A percentile compares a stretch with the other conserved stretches of the same genome.
phyloP scores from a whole-genome alignment of 2,113 vertebrate species.

The Hippopotamus amphibius region DNA sequence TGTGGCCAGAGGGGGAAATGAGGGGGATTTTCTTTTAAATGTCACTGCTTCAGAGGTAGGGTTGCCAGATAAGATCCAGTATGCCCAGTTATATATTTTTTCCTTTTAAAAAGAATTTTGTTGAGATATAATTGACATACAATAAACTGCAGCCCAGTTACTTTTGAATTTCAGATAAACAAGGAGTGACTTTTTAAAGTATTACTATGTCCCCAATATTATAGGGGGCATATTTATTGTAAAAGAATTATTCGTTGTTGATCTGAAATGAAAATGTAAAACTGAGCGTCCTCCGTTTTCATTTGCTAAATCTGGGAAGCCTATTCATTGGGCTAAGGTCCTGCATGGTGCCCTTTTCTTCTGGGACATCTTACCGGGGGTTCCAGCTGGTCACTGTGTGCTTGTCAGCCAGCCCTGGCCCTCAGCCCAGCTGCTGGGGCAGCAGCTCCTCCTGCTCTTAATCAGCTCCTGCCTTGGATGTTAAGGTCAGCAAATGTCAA shows the following conservation, averaged over 20 bases:
- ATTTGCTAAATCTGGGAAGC: not conserved
- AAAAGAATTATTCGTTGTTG: not conserved
- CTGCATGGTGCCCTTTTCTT: accelerated
- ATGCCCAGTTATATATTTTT: not conserved
- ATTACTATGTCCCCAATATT: not conserved
- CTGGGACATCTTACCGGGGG: not conserved
- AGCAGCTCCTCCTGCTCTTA: not conserved
- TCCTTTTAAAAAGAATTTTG: too few relatives aligned
- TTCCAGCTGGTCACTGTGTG: not conserved
- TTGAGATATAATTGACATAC: too few relatives aligned
- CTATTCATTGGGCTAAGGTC: not conserved
- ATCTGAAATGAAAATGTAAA: not conserved
- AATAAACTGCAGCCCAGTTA: not conserved
- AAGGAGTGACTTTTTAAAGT: not conserved
- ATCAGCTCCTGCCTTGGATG: not conserved
- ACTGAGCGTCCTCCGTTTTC: not conserved
- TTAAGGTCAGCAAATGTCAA: conserved; percentile 63
- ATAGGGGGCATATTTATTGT: not conserved
- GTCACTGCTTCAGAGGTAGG: not conserved
- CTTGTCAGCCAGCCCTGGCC: not conserved
- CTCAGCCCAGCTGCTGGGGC: not conserved
- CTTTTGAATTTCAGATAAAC: not conserved
- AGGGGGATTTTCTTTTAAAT: not conserved
- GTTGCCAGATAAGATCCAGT: not conserved
- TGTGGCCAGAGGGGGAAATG: not conserved